Conservation (phyloP, 2,113 vertebrate genomes). For the Amazona guildingii region DNA sequence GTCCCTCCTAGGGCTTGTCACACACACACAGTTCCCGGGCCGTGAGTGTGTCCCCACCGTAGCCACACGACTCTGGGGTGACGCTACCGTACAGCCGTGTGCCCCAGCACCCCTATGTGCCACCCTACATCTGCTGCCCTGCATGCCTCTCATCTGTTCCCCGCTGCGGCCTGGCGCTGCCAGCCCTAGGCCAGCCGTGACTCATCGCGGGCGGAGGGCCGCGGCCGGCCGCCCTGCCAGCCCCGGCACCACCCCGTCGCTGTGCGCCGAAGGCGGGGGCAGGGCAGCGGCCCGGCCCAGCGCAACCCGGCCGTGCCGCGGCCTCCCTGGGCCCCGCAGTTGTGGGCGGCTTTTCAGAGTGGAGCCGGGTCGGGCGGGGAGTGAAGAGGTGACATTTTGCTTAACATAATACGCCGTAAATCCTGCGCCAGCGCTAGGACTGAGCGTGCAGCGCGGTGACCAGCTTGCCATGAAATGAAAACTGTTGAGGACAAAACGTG, state of each 20-base stretch:
- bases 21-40: not conserved
- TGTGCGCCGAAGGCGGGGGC: not conserved
- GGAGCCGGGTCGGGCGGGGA: not conserved
- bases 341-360: not conserved
- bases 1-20: conserved; percentile 68
- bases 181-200: conserved; percentile 56
- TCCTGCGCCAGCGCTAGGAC: not conserved
- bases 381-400: not conserved
- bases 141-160: not conserved
- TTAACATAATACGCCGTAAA: not conserved
- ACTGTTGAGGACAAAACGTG: not conserved
- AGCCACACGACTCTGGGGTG: not conserved
- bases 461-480: not conserved
- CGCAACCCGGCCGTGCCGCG: not conserved
- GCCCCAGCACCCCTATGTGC: not conserved
- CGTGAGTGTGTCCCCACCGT: not conserved
- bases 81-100: not conserved
- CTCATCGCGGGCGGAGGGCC: conserved; percentile 56
- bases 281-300: not conserved
- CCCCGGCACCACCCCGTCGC: not conserved
- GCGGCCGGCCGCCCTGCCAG: not conserved
- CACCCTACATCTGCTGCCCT: not conserved
- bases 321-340: not conserved
- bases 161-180: not conserved
- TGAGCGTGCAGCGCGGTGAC: not conserved